A percentile compares a stretch with the other conserved stretches of the same genome.
phyloP scores from a whole-genome alignment of 1,140 invertebrate species.

The Coelopa frigida region DNA sequence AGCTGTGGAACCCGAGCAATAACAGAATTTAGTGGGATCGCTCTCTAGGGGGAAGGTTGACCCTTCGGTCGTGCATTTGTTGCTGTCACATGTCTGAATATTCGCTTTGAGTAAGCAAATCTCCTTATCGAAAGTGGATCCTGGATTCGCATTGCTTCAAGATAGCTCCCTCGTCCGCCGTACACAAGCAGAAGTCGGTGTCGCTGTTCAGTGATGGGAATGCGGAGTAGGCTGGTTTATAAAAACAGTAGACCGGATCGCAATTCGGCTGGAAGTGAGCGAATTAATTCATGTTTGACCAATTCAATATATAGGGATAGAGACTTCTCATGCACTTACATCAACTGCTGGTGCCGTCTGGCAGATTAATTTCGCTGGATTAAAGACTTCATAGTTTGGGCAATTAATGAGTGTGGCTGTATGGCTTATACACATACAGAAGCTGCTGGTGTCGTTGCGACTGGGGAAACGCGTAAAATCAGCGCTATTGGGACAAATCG shows the following conservation, averaged over 20 bases:
- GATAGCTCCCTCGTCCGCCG: neutral
- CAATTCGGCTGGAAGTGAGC: conserved; percentile 2
- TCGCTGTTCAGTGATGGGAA: conserved; percentile 17
- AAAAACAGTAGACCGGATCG: neutral
- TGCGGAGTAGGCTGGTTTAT: conserved; percentile 8
- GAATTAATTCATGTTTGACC: no score
- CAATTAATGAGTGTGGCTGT: conserved; percentile 7
- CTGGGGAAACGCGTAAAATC: conserved; percentile 3
- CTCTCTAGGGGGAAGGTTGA: neutral
- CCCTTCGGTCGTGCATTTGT: no score
- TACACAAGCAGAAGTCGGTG: no score
- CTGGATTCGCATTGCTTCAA: no score
- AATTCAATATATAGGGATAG: no score
- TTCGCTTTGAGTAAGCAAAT: no score
- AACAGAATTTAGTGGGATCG: conserved; percentile 2
- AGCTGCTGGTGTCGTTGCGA: conserved; percentile 9
- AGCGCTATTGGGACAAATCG: neutral
- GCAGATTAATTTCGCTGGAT: neutral
- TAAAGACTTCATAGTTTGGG: conserved; percentile 11
- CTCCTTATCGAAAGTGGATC: no score
- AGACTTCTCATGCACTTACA: no score
- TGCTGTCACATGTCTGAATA: no score
- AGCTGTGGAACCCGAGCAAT: neutral
- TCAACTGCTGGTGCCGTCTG: neutral
- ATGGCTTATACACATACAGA: conserved; percentile 12